Evolutionary conservation across 2,113 vertebrate genomes (phyloP), one percentile per base, ranked within the genome.

Genomic region (Dipodomys merriami): DNA sequence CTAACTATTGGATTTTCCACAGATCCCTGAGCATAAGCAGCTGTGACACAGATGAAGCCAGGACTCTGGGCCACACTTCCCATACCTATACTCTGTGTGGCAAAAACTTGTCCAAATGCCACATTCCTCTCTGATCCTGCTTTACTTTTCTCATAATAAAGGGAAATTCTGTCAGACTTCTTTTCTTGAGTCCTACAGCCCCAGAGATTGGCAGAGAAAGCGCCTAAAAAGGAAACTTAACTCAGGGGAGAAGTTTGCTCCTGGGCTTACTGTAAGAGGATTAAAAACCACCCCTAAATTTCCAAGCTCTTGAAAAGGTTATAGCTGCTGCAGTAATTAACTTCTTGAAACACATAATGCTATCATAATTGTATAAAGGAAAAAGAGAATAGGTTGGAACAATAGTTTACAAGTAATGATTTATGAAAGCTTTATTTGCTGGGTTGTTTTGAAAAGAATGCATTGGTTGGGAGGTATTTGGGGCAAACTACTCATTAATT

Each of bases 241-340:
- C 68, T 92, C 53, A 78, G 62, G 44, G 83, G 67, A 35, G 39
- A 16, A 72, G 35, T 79, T 88, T 72, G 77, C 62, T 86, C 44
- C 72, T 19, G 71, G 30, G 86, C 76, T 86, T 92, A 92, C 33
- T 30, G 0, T 88, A 94, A 95, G 73, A 90, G 44, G 76, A 94
- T 91, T 92, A 12, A 94, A 91, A 89, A 80, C 29, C 27, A 67
- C 25, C 12, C 68, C 6, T 74, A 73, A 57, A 65, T 91, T 95
- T 88, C 67, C 62, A 92, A 90, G 92, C 20, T 79, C 79, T 79
- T 76, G 30, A 85, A 88, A 94, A 90, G 62, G 71, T 92, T 88
- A 71, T 83, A 92, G 88, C 90, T 65, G 65, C 83, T 20, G 4
- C 53, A 62, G 49, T 90, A 92, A 82, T 93, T 69, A 95, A 92